These are phyloP conservation scores for Prorops nasuta DNA, from an alignment of 1,140 invertebrate species.

Conservation along the genomic window DNA sequence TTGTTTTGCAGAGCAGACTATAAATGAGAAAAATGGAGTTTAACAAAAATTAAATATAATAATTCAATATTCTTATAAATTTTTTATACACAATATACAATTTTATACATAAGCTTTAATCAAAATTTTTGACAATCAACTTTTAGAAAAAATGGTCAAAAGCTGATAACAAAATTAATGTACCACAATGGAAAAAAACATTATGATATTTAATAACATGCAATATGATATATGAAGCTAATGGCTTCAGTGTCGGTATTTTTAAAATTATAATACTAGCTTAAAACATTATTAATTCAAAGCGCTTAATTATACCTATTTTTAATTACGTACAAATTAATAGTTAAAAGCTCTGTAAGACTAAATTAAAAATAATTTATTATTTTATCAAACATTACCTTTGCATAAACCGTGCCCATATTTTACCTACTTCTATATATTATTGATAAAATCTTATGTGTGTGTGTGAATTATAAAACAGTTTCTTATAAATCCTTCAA, in stretches of 20 bases:
- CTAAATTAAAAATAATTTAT: slow-evolving; percentile 24
- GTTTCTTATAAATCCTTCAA: no score
- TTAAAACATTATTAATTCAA: slow-evolving; percentile 9
- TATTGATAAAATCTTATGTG: no score
- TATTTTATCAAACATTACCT: slow-evolving; percentile 37
- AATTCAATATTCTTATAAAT: neutral
- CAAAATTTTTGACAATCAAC: neutral
- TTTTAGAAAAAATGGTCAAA: neutral
- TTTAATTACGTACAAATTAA: slow-evolving; percentile 26
- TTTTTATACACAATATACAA: neutral
- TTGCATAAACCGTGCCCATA: slow-evolving; percentile 53
- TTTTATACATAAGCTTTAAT: neutral
- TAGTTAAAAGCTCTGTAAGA: slow-evolving; percentile 21
- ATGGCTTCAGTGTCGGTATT: slow-evolving; percentile 1
- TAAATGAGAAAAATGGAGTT: slow-evolving; percentile 6
- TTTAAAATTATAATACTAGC: slow-evolving; percentile 10
- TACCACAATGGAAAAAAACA: no score
- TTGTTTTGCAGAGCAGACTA: slow-evolving; percentile 11
- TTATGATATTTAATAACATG: neutral
- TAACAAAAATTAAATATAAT: neutral
- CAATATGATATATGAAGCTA: neutral
- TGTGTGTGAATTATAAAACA: no score
- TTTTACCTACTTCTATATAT: no score
- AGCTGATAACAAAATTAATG: no score
- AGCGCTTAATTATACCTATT: slow-evolving; percentile 21